Evolutionary conservation across 92 coral and sea anemone genomes (phyloP), one percentile per base, ranked within the genome.

Genomic region (Porites rus): DNA sequence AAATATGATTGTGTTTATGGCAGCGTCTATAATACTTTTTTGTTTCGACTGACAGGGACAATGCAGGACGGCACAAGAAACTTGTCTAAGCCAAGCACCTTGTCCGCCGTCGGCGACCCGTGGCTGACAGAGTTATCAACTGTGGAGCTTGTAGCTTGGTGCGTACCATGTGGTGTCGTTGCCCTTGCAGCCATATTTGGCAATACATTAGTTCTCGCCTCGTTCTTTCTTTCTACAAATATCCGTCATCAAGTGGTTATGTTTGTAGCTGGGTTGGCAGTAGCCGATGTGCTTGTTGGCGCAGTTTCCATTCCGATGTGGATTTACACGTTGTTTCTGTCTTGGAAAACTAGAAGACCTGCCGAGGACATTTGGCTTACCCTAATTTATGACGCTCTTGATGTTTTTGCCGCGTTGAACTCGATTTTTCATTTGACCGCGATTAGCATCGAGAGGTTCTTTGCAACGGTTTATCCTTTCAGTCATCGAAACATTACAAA

Each of bases 361-460:
- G 63, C 58, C 2, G 62, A 6, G 13, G 22, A 65, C 51, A 1
- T 51, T 52, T 22, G 50, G 46, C 8, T 79, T 6, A 65, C 60
- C 46, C 6, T 24, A 19, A 88, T 92, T 74, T 96, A 92, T 80
- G 88, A 94, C 28, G 83, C 96, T 21, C 78, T 96, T 43, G 98
- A 96, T 76, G 92, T 96, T 80, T 96, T 96, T 78, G 95, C 90
- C 58, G 98, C 96, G 7, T 87, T 91, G 2, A 96, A 97, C 53
- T 96, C 98, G 19, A 94, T 95, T 61, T 77, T 94, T 79, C 93
- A 94, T 75, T 82, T 96, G 69, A 92, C 98, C 2, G 93, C 95
- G 17, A 96, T 96, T 19, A 93, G 98, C 65, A 77, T 96, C 38
- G 98, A 96, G 65, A 92, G 98, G 8, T 94, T 92, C 83, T 66